Conservation (phyloP, 2,113 vertebrate species). For the Ranitomeya variabilis region DNA sequence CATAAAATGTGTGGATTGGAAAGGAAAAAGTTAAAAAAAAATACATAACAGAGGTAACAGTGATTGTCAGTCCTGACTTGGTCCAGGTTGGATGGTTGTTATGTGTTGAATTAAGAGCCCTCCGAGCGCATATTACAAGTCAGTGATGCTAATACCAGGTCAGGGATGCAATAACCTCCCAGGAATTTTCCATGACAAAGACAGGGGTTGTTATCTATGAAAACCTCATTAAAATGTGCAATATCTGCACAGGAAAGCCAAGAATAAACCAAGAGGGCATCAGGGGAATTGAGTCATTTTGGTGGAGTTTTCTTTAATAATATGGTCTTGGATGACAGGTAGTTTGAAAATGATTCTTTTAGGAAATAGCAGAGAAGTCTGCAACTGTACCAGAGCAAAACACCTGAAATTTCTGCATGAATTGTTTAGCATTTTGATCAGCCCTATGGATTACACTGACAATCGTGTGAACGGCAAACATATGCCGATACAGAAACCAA, state of each 20-base stretch:
- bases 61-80: not conserved
- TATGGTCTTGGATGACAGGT: not conserved
- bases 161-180: not conserved
- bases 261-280: not conserved
- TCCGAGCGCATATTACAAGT: not conserved
- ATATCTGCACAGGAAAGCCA: not conserved
- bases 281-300: not conserved
- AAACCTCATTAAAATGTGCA: not conserved
- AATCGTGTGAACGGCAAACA: not conserved
- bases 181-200: not conserved
- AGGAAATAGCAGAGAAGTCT: not conserved
- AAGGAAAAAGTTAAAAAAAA: not conserved
- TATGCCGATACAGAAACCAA: conserved; percentile 1
- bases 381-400: not conserved
- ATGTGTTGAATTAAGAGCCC: not conserved
- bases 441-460: conserved; percentile 25
- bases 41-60: not conserved
- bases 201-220: not conserved
- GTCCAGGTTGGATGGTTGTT: not conserved
- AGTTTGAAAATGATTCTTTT: not conserved
- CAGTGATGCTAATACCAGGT: not conserved
- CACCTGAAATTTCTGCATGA: conserved; percentile 11
- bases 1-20: too few relatives aligned
- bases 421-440: conserved; percentile 24
- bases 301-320: not conserved